Conservation (phyloP, 37 sponge, comb jelly and placozoan genomes). For the Beroe forskalii region DNA sequence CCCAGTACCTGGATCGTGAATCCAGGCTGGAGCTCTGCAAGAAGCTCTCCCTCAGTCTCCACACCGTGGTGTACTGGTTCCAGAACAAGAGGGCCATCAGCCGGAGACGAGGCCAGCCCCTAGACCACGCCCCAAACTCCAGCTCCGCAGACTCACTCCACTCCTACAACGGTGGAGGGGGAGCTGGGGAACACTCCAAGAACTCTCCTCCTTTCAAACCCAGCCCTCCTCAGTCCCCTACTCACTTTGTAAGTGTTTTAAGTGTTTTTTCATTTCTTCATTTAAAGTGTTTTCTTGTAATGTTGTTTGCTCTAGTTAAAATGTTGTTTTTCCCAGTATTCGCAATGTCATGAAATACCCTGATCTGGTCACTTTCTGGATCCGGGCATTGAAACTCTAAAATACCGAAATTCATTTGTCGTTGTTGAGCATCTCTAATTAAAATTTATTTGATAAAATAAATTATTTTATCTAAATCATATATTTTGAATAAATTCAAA, state of each 20-base stretch:
- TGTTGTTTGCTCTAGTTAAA: background rate
- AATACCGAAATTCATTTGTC: no score
- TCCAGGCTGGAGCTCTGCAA: constrained; percentile 53
- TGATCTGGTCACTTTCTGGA: no score
- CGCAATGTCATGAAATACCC: no score
- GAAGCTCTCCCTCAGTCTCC: constrained; percentile 51
- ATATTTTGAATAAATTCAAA: no score
- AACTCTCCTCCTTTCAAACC: constrained; percentile 1
- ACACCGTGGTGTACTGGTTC: constrained; percentile 66
- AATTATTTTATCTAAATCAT: no score
- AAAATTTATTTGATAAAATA: no score
- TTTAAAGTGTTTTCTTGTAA: background rate
- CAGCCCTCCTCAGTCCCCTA: constrained; percentile 11
- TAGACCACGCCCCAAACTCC: background rate
- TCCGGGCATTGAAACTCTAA: no score
- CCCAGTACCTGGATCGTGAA: constrained; percentile 59
- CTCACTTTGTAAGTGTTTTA: constrained; percentile 21
- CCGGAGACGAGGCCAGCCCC: constrained; percentile 46
- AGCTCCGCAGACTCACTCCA: background rate
- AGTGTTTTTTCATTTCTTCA: background rate
- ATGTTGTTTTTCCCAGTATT: no score
- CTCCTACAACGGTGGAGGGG: background rate
- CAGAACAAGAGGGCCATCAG: constrained; percentile 59
- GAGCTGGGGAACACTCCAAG: background rate
- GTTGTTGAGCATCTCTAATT: no score